Evolutionary conservation across 1,140 invertebrate species (phyloP).

Genomic region (Linepithema humile): DNA sequence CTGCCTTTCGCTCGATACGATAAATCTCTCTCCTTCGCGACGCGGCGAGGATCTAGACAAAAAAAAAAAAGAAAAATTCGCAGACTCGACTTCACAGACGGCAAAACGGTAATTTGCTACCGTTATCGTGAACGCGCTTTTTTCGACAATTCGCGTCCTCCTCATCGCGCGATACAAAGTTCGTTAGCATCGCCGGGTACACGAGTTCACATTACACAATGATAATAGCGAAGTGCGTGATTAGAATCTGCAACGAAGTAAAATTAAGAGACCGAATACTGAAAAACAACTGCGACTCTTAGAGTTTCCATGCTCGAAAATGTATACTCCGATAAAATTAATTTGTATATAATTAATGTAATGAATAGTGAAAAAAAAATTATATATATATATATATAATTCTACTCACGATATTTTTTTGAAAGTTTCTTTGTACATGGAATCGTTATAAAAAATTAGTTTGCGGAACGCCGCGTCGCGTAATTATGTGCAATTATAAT

Average conservation of each 20-base stretch:
- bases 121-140: constrained; percentile 9
- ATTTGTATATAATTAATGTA: no score
- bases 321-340: no score
- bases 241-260: not conserved
- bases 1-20: not conserved
- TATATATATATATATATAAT: no score
- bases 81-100: not conserved
- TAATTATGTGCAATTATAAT: no score
- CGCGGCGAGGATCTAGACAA: not conserved
- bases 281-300: no score
- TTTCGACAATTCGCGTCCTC: constrained; percentile 35
- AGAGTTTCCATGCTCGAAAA: no score
- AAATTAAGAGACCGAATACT: no score
- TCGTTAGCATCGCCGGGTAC: constrained; percentile 13
- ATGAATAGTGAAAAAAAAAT: no score
- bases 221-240: not conserved
- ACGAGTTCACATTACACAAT: not conserved
- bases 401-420: no score
- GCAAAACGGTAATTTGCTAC: constrained; percentile 51
- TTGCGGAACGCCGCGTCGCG: no score
- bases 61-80: not conserved
- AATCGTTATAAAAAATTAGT: no score
- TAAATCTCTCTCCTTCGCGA: not conserved
- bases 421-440: no score
- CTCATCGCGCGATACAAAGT: not conserved